Percentiles rank a stretch among this genome's conserved stretches.
phyloP scores from a whole-genome alignment of 1,140 invertebrate species.

The Drosophila arawakana region DNA sequence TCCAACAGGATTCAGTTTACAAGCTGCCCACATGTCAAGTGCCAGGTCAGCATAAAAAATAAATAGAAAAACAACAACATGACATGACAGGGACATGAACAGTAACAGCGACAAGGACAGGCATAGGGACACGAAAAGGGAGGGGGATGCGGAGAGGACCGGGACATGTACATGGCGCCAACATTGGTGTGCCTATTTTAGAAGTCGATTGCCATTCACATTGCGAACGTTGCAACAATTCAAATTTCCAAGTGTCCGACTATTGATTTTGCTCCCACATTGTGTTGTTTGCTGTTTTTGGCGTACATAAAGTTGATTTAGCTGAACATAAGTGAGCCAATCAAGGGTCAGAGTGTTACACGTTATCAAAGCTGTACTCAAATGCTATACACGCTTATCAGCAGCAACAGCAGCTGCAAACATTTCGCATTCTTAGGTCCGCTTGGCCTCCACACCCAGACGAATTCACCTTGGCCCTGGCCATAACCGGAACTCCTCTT shows the following conservation, averaged over 20 bases:
- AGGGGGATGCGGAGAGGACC: neutral
- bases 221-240: conserved; percentile 42
- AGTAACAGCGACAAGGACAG: neutral
- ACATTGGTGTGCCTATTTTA: conserved; percentile 22
- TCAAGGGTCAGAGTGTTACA: neutral
- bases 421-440: conserved; percentile 3
- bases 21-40: conserved; percentile 47
- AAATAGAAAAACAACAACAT: conserved; percentile 25
- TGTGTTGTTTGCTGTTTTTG: conserved; percentile 20
- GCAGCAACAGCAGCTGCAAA: conserved; percentile 36
- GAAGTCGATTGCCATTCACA: conserved; percentile 26
- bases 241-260: conserved; percentile 14
- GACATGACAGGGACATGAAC: conserved; percentile 24
- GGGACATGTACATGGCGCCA: conserved; percentile 59
- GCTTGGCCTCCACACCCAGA: neutral
- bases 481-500: neutral
- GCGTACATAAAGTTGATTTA: conserved; percentile 8
- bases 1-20: conserved; percentile 30
- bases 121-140: no score
- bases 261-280: conserved; percentile 34
- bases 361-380: conserved; percentile 30
- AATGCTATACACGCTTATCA: conserved; percentile 41
- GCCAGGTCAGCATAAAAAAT: conserved; percentile 28
- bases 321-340: conserved; percentile 13
- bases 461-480: conserved; percentile 19